Base-by-base conservation (phyloP, 1,140 invertebrate species). In the Eupeodes corollae region DNA sequence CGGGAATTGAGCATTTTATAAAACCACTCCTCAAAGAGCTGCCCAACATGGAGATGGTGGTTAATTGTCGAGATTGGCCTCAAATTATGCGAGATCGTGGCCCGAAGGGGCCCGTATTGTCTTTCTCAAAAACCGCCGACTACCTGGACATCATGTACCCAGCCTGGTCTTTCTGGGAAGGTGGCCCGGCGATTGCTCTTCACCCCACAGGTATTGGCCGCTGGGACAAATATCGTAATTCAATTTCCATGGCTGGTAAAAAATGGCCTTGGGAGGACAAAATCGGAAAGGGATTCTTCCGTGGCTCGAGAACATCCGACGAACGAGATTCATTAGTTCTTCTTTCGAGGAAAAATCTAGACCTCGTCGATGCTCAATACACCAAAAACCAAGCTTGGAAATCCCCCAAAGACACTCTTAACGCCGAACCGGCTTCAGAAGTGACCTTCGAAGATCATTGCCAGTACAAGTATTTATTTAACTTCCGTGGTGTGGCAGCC, bases 311-410 rank as follows among this genome's bases (percentile, higher is more conserved):
- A 55, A 98, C 94, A 9, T 91, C 82, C 58, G 74, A 79, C 16
- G 91, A 98, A 67, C 72, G 94, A 50, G 94, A 98, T 72, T 77
- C 86, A 40, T 71, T 98, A n/a, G 73, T 98, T 46, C 69, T 91
- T 35, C 69, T 98, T 2, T 93, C 91, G 31, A 74, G 92, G 49
- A 76, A 77, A 37, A 66, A 79, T 38, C 83, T 89, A 13, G 73
- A 89, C 3, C 62, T 97, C 35, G 82, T 91, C 15, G 88, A 96
- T 75, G 94, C 93, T 9, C 78, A 88, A 51, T 98, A 96, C 67
- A 98, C 94, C 1, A 97, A 95, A 70, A 98, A 98, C 74, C 94
- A 98, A 75, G 93, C 93, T 1, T 98, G 93, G 93, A 95, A 91
- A 69, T 96, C 92, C 30, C 80, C 73, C 11, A 63, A 90, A 79